phyloP scores from a whole-genome alignment of 2,888 invertebrate genomes.

The Oxystoma pomonae region DNA sequence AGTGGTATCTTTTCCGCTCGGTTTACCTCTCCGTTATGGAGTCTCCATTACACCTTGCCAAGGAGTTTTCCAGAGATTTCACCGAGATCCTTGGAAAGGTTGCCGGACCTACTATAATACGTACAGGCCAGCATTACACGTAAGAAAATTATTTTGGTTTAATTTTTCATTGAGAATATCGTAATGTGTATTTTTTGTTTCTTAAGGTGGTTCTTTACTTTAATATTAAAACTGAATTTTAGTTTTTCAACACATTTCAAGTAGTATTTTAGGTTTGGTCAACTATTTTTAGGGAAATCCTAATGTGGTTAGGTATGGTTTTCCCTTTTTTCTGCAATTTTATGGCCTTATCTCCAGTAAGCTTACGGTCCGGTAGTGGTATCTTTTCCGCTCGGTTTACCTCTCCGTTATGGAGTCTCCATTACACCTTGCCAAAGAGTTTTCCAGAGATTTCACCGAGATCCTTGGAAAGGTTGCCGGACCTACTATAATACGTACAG shows the following conservation, averaged over 20 bases:
- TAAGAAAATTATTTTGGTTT: too few species aligned
- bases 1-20: not conserved
- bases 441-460: not conserved
- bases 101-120: not conserved
- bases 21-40: not conserved
- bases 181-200: too few species aligned
- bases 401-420: not conserved
- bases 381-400: not conserved
- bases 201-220: too few species aligned
- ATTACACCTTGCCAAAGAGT: not conserved
- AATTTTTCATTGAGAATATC: too few species aligned
- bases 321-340: too few species aligned
- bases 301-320: too few species aligned
- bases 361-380: too few species aligned
- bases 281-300: too few species aligned
- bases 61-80: not conserved
- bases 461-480: not conserved
- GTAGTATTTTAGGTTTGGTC: too few species aligned
- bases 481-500: not conserved
- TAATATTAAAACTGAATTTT: too few species aligned
- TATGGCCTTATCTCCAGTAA: too few species aligned
- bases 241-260: too few species aligned
- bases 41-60: not conserved
- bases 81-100: not conserved
- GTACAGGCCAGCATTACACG: not conserved